Evolutionary conservation across 2,888 invertebrate genomes (phyloP).

Genomic region (Leptarthrus brevirostris): DNA sequence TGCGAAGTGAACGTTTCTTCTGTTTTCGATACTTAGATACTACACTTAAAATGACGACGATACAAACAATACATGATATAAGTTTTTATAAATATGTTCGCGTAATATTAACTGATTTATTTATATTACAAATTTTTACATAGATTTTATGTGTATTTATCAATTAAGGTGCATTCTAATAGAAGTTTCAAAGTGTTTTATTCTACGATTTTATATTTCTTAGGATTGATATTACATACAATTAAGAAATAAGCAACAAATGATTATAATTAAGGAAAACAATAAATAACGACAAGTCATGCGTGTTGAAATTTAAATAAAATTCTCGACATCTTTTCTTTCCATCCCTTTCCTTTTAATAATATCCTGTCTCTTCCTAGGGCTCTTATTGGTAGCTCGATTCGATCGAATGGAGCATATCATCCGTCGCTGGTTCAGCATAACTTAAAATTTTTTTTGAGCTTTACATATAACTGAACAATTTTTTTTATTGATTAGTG

Average conservation of each 20-base stretch:
- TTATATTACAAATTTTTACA: constrained; percentile 40
- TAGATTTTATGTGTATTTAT: constrained; percentile 45
- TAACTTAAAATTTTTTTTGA: too few species aligned
- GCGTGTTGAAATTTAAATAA: constrained; percentile 44
- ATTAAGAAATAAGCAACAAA: constrained; percentile 33
- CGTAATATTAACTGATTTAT: constrained; percentile 32
- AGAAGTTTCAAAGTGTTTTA: constrained; percentile 45
- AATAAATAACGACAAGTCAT: constrained; percentile 44
- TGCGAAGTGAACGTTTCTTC: neutral
- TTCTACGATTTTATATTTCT: constrained; percentile 47
- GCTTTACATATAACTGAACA: too few species aligned
- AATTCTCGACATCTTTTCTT: neutral
- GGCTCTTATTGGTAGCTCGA: too few species aligned
- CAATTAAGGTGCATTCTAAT: constrained; percentile 42
- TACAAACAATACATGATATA: neutral
- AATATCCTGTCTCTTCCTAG: too few species aligned
- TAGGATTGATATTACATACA: constrained; percentile 40
- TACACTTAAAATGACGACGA: constrained; percentile 8
- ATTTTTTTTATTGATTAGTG: too few species aligned
- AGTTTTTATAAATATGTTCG: constrained; percentile 36
- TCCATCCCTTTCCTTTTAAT: neutral
- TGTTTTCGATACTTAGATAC: neutral
- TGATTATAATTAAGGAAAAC: constrained; percentile 40
- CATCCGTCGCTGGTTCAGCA: too few species aligned
- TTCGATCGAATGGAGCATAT: too few species aligned